Conservation (phyloP, 2,888 invertebrate genomes). For the Tholera decimalis region DNA sequence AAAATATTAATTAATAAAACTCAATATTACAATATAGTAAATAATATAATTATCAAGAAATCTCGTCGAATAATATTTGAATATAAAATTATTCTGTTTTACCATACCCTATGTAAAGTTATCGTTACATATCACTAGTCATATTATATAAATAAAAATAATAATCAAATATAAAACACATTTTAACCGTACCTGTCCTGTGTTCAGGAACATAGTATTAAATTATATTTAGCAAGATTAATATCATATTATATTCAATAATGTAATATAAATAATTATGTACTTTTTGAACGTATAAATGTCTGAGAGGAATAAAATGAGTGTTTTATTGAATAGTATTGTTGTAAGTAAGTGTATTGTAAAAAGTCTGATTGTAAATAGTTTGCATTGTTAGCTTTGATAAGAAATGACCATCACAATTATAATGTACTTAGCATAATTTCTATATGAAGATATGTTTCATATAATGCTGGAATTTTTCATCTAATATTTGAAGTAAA, state of each 20-base stretch:
- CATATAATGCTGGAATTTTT: constrained; percentile 26
- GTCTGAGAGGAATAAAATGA: constrained; percentile 44
- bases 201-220: constrained; percentile 87
- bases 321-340: constrained; percentile 64
- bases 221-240: constrained; percentile 65
- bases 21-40: constrained; percentile 60
- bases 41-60: constrained; percentile 63
- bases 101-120: constrained; percentile 87
- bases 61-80: constrained; percentile 64
- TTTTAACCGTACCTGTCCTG: constrained; percentile 90
- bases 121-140: constrained; percentile 91
- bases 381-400: constrained; percentile 67
- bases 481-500: not conserved
- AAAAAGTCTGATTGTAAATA: constrained; percentile 89
- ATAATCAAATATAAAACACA: constrained; percentile 75
- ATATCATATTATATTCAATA: constrained; percentile 56
- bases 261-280: constrained; percentile 43
- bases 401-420: constrained; percentile 79
- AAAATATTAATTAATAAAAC: constrained; percentile 64
- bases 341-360: constrained; percentile 66
- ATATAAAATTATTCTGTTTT: constrained; percentile 72
- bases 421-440: constrained; percentile 70
- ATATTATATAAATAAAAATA: constrained; percentile 81
- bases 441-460: constrained; percentile 66
- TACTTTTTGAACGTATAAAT: constrained; percentile 55